These are phyloP conservation scores for Hybognathus amarus DNA, from an alignment of 2,797 vertebrate species.

Conservation along the genomic window DNA sequence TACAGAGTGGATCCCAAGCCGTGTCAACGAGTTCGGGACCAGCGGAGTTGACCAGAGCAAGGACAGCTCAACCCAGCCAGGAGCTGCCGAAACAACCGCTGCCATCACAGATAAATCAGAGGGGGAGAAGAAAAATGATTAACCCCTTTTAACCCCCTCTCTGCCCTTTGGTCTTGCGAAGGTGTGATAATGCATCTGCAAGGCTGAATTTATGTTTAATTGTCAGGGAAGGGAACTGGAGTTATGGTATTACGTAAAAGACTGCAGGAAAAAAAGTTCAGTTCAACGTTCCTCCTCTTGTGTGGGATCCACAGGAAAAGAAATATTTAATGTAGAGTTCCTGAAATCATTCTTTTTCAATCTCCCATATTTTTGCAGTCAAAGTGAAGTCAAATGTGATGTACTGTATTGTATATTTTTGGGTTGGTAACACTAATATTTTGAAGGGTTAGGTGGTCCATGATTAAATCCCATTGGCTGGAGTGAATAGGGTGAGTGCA, in stretches of 20 bases:
- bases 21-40: conserved; percentile 92
- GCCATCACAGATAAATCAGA: conserved; percentile 85
- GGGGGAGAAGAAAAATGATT: conserved; percentile 92
- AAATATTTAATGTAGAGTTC: conserved; percentile 78
- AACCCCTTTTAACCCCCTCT: conserved; percentile 58
- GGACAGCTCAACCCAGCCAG: conserved; percentile 61
- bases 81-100: conserved; percentile 46
- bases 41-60: conserved; percentile 79
- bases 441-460: conserved; percentile 61
- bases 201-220: conserved; percentile 60
- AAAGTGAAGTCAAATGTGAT: conserved; percentile 84
- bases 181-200: conserved; percentile 69
- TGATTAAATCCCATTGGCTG: conserved; percentile 47
- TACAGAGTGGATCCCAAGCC: conserved; percentile 92
- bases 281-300: conserved; percentile 73
- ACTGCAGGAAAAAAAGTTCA: conserved; percentile 67
- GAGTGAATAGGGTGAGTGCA: conserved; percentile 58
- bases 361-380: conserved; percentile 77
- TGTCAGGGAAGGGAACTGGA: conserved; percentile 68
- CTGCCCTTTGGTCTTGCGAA: conserved; percentile 63
- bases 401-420: conserved; percentile 86
- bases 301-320: conserved; percentile 72
- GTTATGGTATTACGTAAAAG: conserved; percentile 73
- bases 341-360: conserved; percentile 72
- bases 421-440: conserved; percentile 71